Evolutionary conservation across 2,888 invertebrate species (phyloP), one percentile per base, ranked within the genome.

Genomic region (Drosophila nigritarsus): DNA sequence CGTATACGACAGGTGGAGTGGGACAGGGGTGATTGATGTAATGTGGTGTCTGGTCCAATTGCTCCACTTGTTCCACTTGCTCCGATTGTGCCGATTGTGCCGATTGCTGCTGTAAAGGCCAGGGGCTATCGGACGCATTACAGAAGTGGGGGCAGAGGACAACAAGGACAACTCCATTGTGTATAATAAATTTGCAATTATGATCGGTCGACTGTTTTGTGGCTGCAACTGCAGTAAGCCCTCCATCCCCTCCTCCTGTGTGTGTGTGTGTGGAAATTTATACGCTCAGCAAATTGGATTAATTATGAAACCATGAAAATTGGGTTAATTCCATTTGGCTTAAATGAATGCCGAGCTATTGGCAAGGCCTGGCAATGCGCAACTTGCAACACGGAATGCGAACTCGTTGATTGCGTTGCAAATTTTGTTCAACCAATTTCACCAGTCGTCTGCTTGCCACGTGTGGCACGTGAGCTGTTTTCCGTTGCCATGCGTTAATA

Each of bases 101-200:
- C 36, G 32, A 18, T 24, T 55, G 54, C 38, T 42, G 55, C 54
- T 20, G 55, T 11, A 13, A 54, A 24, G 15, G 53, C 59, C 68
- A 55, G 42, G 11, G 70, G 42, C 61, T 15, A 53, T 67, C 32
- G 24, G 30, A 8, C 53, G 32, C 32, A 45, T 62, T 32, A 27
- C 27, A n/a, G 61, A n/a, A 30, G 18, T 15, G 24, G 6, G 27
- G 67, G 67, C 42, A 1, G 2, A 42, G 59, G 48, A 65, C 50
- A 63, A 49, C 82, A 60, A 67, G 66, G 73, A 65, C 79, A 69
- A 72, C 68, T 84, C 87, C 69, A 64, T 78, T 76, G 90, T 76
- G 90, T 83, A 85, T 72, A 87, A 90, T 89, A 87, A 80, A 87
- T 89, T 89, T 83, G 71, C 90, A 90, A 89, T 89, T 87, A 89